Evolutionary conservation across 2,797 vertebrate genomes (phyloP).

Genomic region (Tarsius wallacei): DNA sequence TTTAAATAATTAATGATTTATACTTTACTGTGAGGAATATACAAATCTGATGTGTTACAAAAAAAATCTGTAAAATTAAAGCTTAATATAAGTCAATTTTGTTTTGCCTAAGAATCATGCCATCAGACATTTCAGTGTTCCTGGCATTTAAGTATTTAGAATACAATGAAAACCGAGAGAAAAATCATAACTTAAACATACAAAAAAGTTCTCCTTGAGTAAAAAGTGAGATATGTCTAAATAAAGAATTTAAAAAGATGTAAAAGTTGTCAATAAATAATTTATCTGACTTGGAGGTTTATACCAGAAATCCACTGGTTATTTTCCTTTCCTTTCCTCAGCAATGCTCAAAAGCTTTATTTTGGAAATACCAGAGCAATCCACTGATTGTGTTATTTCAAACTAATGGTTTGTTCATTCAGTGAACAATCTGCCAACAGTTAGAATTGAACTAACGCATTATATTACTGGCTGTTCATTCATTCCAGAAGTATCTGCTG

Average conservation of each 20-base stretch:
- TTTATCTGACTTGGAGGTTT: conserved; percentile 57
- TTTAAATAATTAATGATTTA: conserved; percentile 88
- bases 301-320: background rate
- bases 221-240: conserved; percentile 79
- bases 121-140: conserved; percentile 68
- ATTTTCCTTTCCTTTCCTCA: conserved; percentile 38
- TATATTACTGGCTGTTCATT: background rate
- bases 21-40: conserved; percentile 79
- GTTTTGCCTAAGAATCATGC: conserved; percentile 80
- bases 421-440: background rate
- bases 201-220: conserved; percentile 63
- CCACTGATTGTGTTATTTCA: background rate
- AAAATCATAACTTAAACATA: conserved; percentile 87
- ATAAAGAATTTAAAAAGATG: conserved; percentile 84
- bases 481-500: background rate
- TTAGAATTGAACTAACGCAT: background rate
- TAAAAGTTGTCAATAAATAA: conserved; percentile 61
- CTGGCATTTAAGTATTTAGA: conserved; percentile 81
- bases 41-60: conserved; percentile 74
- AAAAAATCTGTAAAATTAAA: conserved; percentile 86
- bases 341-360: background rate
- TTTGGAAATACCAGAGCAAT: background rate
- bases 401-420: background rate
- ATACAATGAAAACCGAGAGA: conserved; percentile 80
- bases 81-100: conserved; percentile 84